Evolutionary conservation across 2,797 vertebrate species (phyloP).

Genomic region (Sebastes taczanowskii): DNA sequence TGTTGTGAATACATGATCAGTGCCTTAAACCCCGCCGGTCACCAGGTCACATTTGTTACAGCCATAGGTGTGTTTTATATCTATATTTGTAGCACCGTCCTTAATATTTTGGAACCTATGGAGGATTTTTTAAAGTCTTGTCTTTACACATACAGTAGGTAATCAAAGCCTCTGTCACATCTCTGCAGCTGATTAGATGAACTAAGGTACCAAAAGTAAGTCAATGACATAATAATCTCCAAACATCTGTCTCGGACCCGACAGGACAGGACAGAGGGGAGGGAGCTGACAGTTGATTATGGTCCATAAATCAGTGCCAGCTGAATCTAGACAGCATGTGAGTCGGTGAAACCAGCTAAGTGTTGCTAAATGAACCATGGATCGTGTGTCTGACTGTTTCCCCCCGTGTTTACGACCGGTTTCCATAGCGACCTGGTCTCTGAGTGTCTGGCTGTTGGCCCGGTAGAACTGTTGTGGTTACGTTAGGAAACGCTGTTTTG

Average conservation of each 20-base stretch:
- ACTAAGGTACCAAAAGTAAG: slow-evolving; percentile 40
- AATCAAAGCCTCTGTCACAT: slow-evolving; percentile 20
- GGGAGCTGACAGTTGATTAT: slow-evolving; percentile 28
- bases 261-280: slow-evolving; percentile 34
- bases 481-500: slow-evolving; percentile 88
- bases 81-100: not conserved
- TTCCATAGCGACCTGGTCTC: slow-evolving; percentile 88
- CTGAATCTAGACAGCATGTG: slow-evolving; percentile 60
- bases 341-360: slow-evolving; percentile 55
- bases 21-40: not conserved
- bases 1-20: not conserved
- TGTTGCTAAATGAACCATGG: slow-evolving; percentile 55
- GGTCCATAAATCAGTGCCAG: slow-evolving; percentile 48
- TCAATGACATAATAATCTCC: slow-evolving; percentile 39
- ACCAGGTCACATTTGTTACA: not conserved
- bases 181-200: slow-evolving; percentile 33
- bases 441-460: slow-evolving; percentile 88
- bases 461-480: slow-evolving; percentile 91
- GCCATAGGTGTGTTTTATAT: too few species aligned
- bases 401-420: slow-evolving; percentile 87
- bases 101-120: not conserved
- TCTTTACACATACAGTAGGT: not conserved
- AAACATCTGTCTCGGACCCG: slow-evolving; percentile 52
- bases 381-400: slow-evolving; percentile 83
- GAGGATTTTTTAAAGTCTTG: not conserved